Percentiles rank a stretch among this genome's conserved stretches.
Evolutionary conservation across 2,888 invertebrate genomes (phyloP).

Genomic region (Mongoloraphidia duomilia): DNA sequence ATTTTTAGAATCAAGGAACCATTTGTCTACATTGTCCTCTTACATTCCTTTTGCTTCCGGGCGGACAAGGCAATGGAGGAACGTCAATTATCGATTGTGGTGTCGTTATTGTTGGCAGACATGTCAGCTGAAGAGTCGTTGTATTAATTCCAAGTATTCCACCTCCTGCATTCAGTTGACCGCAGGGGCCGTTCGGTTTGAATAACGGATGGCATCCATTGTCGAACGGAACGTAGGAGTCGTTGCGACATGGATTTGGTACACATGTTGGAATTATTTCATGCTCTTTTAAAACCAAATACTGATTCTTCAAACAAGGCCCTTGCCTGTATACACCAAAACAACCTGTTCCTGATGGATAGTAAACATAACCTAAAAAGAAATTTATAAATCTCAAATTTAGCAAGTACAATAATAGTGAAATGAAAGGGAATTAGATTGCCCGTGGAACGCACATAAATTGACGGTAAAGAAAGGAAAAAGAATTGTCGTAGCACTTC

Average conservation of each 20-base stretch:
- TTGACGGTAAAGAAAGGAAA: too few species aligned
- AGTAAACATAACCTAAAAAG: conserved; percentile 40
- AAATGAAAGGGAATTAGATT: background rate
- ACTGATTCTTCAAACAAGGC: conserved; percentile 41
- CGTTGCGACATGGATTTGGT: conserved; percentile 41
- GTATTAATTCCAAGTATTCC: conserved; percentile 44
- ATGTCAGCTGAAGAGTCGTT: conserved; percentile 40
- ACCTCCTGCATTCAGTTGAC: conserved; percentile 26
- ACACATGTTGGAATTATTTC: conserved; percentile 43
- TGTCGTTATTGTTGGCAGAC: conserved; percentile 24
- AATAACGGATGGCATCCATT: conserved; percentile 34
- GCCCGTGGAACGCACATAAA: too few species aligned
- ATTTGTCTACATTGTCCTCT: too few species aligned
- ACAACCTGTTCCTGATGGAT: conserved; percentile 44
- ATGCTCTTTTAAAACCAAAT: conserved; percentile 37
- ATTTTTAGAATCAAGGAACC: too few species aligned
- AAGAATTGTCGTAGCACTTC: too few species aligned
- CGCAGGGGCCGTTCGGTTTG: conserved; percentile 31
- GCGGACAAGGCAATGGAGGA: too few species aligned
- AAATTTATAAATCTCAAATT: background rate
- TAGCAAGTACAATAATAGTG: background rate
- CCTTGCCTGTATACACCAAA: conserved; percentile 48
- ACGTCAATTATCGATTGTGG: too few species aligned
- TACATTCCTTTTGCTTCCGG: too few species aligned
- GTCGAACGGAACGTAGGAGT: conserved; percentile 33